Base-by-base conservation (phyloP, 2,888 invertebrate species). In the Ectropis crepuscularia region DNA sequence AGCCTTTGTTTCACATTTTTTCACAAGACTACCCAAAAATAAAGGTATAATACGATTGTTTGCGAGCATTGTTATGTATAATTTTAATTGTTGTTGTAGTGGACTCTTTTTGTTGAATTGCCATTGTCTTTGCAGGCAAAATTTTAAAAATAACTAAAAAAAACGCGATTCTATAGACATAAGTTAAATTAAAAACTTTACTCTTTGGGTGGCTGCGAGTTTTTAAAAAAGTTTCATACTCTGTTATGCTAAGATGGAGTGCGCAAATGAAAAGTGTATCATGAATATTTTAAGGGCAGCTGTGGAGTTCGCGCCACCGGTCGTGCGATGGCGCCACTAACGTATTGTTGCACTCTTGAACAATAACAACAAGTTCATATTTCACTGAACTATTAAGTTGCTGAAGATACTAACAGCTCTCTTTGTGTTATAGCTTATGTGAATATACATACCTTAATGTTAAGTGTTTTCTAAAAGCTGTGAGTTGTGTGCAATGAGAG, bases 171-270 rank as follows among this genome's bases (percentile, higher is more conserved):
- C 28, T 6, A 49, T 6, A 36, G 38, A 39, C 53, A 39, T 41
- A 51, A 53, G 54, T 65, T 51, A 43, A 64, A 63, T 63, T 63
- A 46, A 53, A 61, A 69, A 59, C 54, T 45, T 28, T 46, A 42
- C 6, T 37, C 49, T 53, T 16, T 28, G 47, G 58, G 43, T 60
- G 55, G 49, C 62, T 54, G 38, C 45, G 58, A 54, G 57, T 61
- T 61, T 62, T 61, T 55, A 63, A 54, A 61, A 69, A 62, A 62
- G 62, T 53, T 69, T 60, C 41, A 53, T 57, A 61, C 45, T 69
- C 65, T 65, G 58, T 57, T 50, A 57, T 47, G 53, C 54, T 46
- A 59, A 57, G 60, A 55, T 46, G 49, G 49, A 60, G 57, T 51
- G 57, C 51, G 43, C 51, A 65, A 54, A 58, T 55, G 61, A 67